Percentiles rank a stretch among this genome's conserved stretches.
Evolutionary conservation across 2,888 invertebrate species (phyloP).

Genomic region (Aromia moschata): DNA sequence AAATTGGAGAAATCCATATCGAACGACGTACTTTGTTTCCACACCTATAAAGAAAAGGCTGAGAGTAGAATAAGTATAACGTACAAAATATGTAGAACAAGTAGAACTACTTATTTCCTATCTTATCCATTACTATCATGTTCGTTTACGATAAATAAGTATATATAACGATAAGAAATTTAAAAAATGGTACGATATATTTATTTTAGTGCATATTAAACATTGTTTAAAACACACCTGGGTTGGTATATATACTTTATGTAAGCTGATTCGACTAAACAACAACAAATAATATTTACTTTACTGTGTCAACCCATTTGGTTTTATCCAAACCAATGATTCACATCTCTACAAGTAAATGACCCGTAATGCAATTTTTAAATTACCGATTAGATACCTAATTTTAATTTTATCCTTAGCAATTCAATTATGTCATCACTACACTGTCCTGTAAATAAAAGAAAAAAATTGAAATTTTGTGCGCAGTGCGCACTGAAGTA

Average conservation of each 20-base stretch:
- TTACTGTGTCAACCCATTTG: neutral
- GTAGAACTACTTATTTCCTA: no score
- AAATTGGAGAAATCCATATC: constrained; percentile 62
- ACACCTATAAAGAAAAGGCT: no score
- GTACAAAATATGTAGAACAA: no score
- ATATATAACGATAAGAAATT: no score
- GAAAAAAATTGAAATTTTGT: neutral
- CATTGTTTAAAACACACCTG: neutral
- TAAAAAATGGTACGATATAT: no score
- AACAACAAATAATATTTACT: neutral
- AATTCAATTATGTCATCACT: constrained; percentile 16
- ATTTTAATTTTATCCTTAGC: constrained; percentile 10
- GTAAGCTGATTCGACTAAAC: neutral
- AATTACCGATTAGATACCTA: constrained; percentile 4
- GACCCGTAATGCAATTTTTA: neutral
- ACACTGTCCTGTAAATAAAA: constrained; percentile 1
- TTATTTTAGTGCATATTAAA: neutral
- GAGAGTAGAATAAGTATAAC: no score
- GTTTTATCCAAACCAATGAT: neutral
- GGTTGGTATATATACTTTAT: no score
- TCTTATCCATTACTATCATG: no score
- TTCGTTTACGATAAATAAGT: no score
- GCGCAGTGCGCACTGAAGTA: neutral
- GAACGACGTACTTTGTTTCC: no score
- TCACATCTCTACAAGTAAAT: neutral